Base-by-base conservation (phyloP, 2,888 invertebrate genomes). In the Fabriciana adippe region DNA sequence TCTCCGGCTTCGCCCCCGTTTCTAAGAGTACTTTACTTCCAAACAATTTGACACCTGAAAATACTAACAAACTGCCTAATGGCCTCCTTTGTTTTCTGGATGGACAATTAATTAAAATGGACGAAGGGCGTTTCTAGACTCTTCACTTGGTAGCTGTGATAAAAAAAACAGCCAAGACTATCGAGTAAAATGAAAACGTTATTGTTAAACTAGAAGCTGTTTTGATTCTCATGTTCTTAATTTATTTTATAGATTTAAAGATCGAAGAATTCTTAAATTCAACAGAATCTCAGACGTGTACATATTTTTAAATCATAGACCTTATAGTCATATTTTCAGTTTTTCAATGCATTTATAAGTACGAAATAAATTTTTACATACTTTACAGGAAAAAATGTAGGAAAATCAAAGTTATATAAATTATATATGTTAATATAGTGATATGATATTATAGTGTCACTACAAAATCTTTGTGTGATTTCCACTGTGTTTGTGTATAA, bases 31-130 rank as follows among this genome's bases (percentile, higher is more conserved):
- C 60, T 61, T 66, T 66, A 70, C 66, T 72, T 67, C 61, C 67
- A 55, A 69, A 69, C 68, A 72, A 72, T 65, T 71, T 67, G 56
- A 67, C 65, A 66, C 68, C 72, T 72, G 61, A 64, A 69, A 67
- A 69, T 64, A 57, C 50, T 62, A 63, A 64, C 55, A 55, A 68
- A 65, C 68, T 65, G 64, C 68, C 64, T 70, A 72, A 72, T 68
- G 64, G 65, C 55, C 57, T 55, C 55, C 59, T 67, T 72, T 72
- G 70, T 72, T 67, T 57, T 51, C 35, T 51, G 59, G 56, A 53
- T 61, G 51, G 61, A 61, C 56, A 69, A 69, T 66, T 69, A 71
- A 69, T 69, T 64, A 64, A 64, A 53, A 50, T n/a, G 55, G 47
- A 41, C 35, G 67, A 55, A 59, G 50, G 61, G 31, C 11, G 16